Evolutionary conservation across 2,113 vertebrate genomes (phyloP).

Genomic region (Plestiodon gilberti): DNA sequence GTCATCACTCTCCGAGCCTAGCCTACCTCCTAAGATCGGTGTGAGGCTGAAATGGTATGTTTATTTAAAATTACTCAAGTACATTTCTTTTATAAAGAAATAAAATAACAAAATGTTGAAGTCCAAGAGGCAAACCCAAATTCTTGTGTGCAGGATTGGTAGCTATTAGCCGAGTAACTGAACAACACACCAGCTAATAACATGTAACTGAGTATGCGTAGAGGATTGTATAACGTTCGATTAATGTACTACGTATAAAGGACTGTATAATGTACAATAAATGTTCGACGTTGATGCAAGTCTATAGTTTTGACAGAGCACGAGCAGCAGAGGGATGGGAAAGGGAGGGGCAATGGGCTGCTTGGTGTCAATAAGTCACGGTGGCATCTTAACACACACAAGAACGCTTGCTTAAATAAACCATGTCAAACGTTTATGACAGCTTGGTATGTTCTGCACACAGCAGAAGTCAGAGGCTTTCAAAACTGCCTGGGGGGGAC

Average conservation of each 20-base stretch:
- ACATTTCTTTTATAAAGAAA: too few relatives aligned
- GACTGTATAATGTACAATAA: too few relatives aligned
- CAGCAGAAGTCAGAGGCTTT: fast-evolving
- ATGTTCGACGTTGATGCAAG: not conserved
- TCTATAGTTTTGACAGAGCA: not conserved
- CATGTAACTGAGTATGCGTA: not conserved
- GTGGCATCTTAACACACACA: not conserved
- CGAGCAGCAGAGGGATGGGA: not conserved
- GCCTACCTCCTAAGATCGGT: too few relatives aligned
- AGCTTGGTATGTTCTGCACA: not conserved
- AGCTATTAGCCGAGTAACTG: not conserved
- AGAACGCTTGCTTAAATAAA: not conserved
- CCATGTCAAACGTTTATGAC: not conserved
- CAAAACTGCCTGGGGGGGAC: not conserved
- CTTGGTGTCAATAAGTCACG: not conserved
- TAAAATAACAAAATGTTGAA: not conserved
- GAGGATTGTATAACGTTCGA: too few relatives aligned
- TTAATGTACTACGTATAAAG: too few relatives aligned
- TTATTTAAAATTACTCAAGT: too few relatives aligned
- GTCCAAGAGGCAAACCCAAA: not conserved
- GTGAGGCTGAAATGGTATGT: too few relatives aligned
- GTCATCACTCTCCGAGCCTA: too few relatives aligned
- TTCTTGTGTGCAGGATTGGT: not conserved
- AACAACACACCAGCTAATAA: not conserved
- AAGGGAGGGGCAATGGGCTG: not conserved